These are phyloP conservation scores for Sarcophaga carnaria DNA, from an alignment of 2,888 invertebrate species.

Conservation along the genomic window DNA sequence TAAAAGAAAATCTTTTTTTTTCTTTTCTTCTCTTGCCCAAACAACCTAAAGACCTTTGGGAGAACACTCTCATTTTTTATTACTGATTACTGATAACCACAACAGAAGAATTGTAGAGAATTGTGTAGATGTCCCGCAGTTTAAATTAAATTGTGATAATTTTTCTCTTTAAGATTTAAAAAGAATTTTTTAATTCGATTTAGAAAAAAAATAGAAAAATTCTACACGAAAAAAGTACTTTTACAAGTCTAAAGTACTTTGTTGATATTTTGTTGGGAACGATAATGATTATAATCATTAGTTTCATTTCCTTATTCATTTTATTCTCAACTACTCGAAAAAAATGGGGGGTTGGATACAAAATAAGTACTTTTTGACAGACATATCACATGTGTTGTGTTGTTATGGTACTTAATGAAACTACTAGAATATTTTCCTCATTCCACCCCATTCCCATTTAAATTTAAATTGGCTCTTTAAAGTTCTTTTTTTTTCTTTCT, in stretches of 20 bases:
- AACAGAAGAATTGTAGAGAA: too few species aligned
- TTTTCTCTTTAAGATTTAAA: background rate
- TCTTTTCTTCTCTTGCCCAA: background rate
- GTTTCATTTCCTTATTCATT: constrained; percentile 6
- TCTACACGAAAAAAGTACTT: background rate
- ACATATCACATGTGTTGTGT: too few species aligned
- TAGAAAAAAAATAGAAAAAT: background rate
- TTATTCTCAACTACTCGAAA: constrained; percentile 3
- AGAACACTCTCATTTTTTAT: too few species aligned
- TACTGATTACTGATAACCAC: too few species aligned
- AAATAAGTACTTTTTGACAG: constrained; percentile 24
- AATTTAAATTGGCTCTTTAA: constrained; percentile 48
- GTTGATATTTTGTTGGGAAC: constrained; percentile 36
- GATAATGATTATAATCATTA: background rate
- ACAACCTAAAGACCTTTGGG: too few species aligned
- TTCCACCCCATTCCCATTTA: constrained; percentile 4
- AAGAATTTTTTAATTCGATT: background rate
- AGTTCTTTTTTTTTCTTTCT: background rate
- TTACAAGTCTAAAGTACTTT: background rate
- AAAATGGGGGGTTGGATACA: background rate
- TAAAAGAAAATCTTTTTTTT: background rate
- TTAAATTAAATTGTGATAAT: background rate
- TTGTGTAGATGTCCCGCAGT: background rate
- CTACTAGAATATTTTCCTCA: background rate
- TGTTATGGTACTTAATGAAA: constrained; percentile 3